Percentiles rank a stretch among this genome's conserved stretches.
These are phyloP conservation scores for Pycnonotus jocosus DNA, from an alignment of 2,113 vertebrate genomes.

Conservation along the genomic window DNA sequence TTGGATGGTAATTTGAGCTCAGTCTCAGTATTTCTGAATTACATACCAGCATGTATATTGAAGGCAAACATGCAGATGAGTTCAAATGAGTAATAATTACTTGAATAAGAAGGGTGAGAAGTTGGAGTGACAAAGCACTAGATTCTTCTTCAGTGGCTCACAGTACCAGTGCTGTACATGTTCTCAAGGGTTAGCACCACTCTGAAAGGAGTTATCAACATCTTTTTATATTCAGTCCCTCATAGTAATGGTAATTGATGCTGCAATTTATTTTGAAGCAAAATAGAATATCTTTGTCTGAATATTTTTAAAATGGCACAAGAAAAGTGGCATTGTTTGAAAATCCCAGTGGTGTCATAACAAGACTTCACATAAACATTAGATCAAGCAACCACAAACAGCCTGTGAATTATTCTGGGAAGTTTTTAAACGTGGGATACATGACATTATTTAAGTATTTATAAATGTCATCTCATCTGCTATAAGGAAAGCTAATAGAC, in stretches of 20 bases:
- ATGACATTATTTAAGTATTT: conserved; percentile 75
- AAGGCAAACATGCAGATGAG: background rate
- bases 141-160: background rate
- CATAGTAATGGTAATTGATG: background rate
- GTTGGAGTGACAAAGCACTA: background rate
- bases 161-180: too few relatives aligned
- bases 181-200: background rate
- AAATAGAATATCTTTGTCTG: background rate
- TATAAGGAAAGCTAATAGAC: conserved; percentile 71
- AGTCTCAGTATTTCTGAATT: background rate
- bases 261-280: background rate
- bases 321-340: conserved; percentile 39
- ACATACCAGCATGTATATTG: background rate
- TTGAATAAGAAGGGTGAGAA: background rate
- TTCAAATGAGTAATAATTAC: background rate
- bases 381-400: conserved; percentile 49
- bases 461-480: conserved; percentile 70
- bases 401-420: conserved; percentile 59
- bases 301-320: conserved; percentile 26
- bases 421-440: conserved; percentile 54
- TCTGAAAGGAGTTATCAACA: background rate
- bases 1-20: background rate
- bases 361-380: conserved; percentile 50
- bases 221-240: background rate
- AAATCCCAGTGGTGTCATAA: conserved; percentile 38